A percentile compares a stretch with the other conserved stretches of the same genome.
phyloP scores from a whole-genome alignment of 2,797 vertebrate genomes.

The Thaleichthys pacificus region DNA sequence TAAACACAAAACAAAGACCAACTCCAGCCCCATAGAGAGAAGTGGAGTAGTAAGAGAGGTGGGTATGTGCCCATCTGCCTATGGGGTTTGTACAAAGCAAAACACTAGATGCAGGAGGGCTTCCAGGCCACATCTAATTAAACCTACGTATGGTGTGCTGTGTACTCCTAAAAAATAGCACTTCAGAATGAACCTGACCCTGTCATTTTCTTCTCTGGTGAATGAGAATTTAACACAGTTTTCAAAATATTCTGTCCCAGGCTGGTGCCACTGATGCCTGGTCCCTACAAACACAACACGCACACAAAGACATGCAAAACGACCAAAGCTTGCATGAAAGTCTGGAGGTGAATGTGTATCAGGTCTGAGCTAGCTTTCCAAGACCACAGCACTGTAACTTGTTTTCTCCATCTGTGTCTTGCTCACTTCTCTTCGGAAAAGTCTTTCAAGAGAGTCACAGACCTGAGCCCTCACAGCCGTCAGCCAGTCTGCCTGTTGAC shows the following conservation, averaged over 20 bases:
- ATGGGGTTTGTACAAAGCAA: not conserved
- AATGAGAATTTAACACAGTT: not conserved
- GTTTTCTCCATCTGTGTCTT: conserved; percentile 20
- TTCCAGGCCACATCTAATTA: no score
- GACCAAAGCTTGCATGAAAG: not conserved
- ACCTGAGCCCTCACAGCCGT: conserved; percentile 18
- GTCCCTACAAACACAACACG: not conserved
- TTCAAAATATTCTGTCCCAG: not conserved
- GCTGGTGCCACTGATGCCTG: not conserved
- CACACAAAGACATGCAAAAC: not conserved
- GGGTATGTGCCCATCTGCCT: not conserved
- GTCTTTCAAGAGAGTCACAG: not conserved
- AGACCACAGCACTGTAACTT: conserved; percentile 7
- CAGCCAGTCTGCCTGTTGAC: conserved; percentile 26
- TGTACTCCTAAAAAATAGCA: not conserved
- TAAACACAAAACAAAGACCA: conserved; percentile 75
- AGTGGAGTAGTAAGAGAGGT: not conserved
- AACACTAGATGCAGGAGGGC: no score
- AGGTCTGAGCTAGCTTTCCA: not conserved
- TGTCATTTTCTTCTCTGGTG: not conserved
- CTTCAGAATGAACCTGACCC: not conserved
- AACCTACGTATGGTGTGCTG: no score
- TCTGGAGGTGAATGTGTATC: not conserved
- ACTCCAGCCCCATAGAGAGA: conserved; percentile 61
- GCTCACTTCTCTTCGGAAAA: conserved; percentile 7